These are phyloP conservation scores for Pelmatolapia mariae DNA, from an alignment of 2,113 vertebrate genomes.

Conservation along the genomic window DNA sequence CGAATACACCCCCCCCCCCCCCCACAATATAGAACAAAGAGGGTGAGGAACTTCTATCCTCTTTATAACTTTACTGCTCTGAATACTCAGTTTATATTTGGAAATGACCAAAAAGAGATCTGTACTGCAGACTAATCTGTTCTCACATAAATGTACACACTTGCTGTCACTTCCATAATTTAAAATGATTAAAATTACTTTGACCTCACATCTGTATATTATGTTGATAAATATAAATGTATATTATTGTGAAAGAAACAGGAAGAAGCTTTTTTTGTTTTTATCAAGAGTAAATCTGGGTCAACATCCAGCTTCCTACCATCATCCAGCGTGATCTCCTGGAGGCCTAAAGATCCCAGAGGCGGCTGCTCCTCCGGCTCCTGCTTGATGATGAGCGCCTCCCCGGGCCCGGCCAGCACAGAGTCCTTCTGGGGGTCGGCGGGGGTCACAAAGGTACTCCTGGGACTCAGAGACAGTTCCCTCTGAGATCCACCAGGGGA, in stretches of 20 bases:
- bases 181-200: neutral
- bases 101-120: neutral
- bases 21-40: neutral
- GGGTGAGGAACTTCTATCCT: neutral
- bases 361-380: constrained; percentile 79
- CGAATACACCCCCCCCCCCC: neutral
- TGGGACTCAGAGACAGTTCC: constrained; percentile 54
- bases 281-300: neutral
- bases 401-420: constrained; percentile 1
- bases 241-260: neutral
- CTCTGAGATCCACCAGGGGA: constrained; percentile 60
- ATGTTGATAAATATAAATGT: neutral
- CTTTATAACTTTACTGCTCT: no score
- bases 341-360: constrained; percentile 80
- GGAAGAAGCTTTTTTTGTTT: neutral
- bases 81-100: no score
- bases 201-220: neutral
- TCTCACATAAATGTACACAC: neutral
- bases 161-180: neutral
- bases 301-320: constrained; percentile 70
- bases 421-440: constrained; percentile 62
- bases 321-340: constrained; percentile 95
- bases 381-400: constrained; percentile 77
- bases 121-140: neutral
- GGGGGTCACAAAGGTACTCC: constrained; percentile 46